phyloP scores from a whole-genome alignment of 2,888 invertebrate species.

The Parthenolecanium corni region DNA sequence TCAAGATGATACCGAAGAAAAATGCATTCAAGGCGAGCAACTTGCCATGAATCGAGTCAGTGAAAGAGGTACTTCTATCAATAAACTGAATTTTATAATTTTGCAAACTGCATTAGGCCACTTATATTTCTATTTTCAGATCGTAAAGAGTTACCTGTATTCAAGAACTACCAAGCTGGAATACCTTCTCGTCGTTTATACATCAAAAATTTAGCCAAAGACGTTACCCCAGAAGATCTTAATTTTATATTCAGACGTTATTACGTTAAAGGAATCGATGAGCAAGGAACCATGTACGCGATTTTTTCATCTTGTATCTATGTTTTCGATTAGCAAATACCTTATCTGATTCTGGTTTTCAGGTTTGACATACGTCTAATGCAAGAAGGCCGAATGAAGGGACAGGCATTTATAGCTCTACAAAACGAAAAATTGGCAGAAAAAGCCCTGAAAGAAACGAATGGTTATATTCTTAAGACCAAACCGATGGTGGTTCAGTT shows the following conservation, averaged over 20 bases:
- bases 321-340: background rate
- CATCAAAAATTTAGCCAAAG: conserved; percentile 79
- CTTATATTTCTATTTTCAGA: too few relatives aligned
- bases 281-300: conserved; percentile 38
- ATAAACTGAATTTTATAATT: too few relatives aligned
- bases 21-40: conserved; percentile 51
- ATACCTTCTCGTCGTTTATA: conserved; percentile 74
- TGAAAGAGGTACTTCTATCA: conserved; percentile 48
- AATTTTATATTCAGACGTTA: conserved; percentile 64
- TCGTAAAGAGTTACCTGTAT: conserved; percentile 61
- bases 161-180: conserved; percentile 75
- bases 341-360: conserved; percentile 35
- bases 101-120: too few relatives aligned
- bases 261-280: conserved; percentile 40
- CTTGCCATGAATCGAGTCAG: conserved; percentile 57
- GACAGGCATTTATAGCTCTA: conserved; percentile 83
- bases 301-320: too few relatives aligned
- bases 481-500: conserved; percentile 87
- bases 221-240: conserved; percentile 61
- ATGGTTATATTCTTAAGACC: conserved; percentile 73
- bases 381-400: conserved; percentile 93
- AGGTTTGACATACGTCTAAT: conserved; percentile 64
- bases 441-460: conserved; percentile 67
- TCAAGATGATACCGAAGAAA: conserved; percentile 34
- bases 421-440: conserved; percentile 57